Evolutionary conservation across 2,888 invertebrate genomes (phyloP).

Genomic region (Patella caerulea): DNA sequence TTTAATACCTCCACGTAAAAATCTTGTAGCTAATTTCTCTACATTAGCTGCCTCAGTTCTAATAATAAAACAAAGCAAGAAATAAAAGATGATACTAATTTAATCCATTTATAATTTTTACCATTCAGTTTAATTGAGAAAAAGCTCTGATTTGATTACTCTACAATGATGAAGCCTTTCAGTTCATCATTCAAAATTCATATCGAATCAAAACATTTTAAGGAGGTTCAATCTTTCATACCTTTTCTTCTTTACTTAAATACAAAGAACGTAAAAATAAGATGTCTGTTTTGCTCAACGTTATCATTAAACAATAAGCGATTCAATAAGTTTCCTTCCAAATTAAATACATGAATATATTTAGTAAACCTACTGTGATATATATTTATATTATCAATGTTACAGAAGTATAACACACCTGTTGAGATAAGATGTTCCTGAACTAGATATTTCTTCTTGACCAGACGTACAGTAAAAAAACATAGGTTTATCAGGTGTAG

Average conservation of each 20-base stretch:
- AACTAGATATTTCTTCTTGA: constrained; percentile 98
- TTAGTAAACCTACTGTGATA: too few species aligned
- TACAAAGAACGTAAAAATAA: too few species aligned
- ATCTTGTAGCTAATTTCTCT: constrained; percentile 96
- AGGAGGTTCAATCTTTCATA: too few species aligned
- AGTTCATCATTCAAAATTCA: too few species aligned
- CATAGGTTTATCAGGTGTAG: constrained; percentile 93
- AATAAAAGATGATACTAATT: background rate
- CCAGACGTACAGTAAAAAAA: constrained; percentile 97
- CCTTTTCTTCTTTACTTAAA: background rate
- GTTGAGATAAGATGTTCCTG: constrained; percentile 98
- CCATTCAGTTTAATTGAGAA: background rate
- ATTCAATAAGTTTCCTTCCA: too few species aligned
- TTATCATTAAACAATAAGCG: too few species aligned
- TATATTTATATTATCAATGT: too few species aligned
- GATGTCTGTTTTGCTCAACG: too few species aligned
- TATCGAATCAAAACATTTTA: too few species aligned
- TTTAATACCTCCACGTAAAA: constrained; percentile 93
- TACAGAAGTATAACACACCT: constrained; percentile 56
- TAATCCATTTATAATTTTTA: background rate
- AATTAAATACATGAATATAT: too few species aligned
- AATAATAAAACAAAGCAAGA: constrained; percentile 17
- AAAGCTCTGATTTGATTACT: too few species aligned
- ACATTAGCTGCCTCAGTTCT: constrained; percentile 98
- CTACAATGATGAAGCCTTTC: too few species aligned